Conservation (phyloP, 1,140 invertebrate genomes). For the Nasonia vitripennis region DNA sequence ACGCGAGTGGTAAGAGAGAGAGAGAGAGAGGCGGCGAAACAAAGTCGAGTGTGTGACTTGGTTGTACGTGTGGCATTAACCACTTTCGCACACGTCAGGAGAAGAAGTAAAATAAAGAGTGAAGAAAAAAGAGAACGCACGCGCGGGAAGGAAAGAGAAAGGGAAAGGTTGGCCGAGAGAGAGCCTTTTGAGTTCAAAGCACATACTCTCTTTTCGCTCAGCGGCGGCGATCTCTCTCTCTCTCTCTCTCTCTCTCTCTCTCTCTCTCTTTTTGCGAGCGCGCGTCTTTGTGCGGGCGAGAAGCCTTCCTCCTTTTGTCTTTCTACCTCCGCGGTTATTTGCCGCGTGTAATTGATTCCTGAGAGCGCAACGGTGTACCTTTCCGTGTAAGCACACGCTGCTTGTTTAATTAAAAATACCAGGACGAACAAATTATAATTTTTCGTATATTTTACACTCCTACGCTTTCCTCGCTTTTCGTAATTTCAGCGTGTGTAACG, state of each 20-base stretch:
- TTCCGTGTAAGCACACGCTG: background rate
- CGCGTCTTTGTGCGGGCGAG: background rate
- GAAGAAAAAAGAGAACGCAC: slow-evolving; percentile 13
- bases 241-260: no score
- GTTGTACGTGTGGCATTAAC: slow-evolving; percentile 47
- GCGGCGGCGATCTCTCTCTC: slow-evolving; percentile 9
- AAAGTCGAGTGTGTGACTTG: slow-evolving; percentile 45
- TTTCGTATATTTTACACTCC: no score
- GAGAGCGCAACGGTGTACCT: background rate
- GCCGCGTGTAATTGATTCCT: slow-evolving; percentile 39
- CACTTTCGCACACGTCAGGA: slow-evolving; percentile 37
- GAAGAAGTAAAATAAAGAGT: slow-evolving; percentile 21
- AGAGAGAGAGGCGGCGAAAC: slow-evolving; percentile 22
- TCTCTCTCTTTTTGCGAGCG: background rate
- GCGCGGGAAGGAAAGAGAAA: background rate
- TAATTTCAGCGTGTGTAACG: no score
- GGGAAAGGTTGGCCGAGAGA: background rate
- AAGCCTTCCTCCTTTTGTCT: slow-evolving; percentile 17
- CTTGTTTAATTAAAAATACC: background rate
- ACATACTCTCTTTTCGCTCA: slow-evolving; percentile 38
- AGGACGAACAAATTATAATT: background rate
- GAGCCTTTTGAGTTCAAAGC: slow-evolving; percentile 44
- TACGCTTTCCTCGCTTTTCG: no score
- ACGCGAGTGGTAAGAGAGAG: background rate
- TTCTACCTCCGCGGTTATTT: slow-evolving; percentile 23